Evolutionary conservation across 2,113 vertebrate species (phyloP), one percentile per base, ranked within the genome.

Genomic region (Formicarius rufipectus): DNA sequence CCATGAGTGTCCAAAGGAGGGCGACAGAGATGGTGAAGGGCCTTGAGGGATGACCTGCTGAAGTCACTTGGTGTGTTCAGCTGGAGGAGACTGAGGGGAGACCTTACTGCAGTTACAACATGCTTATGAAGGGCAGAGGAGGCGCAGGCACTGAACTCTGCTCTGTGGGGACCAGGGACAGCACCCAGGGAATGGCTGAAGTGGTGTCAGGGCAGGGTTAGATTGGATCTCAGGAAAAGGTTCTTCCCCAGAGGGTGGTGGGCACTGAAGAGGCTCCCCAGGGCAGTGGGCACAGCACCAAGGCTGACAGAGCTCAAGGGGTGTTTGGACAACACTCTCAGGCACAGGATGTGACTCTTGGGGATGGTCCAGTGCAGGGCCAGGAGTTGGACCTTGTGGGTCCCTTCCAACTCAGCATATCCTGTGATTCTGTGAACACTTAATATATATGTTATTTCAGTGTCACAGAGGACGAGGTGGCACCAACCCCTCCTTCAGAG

Each of bases 381-480:
- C 11, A 39, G 37, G 59, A 39, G 35, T 13, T 39, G 59, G 25
- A 62, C 37, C 17, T 13, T 62, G 17, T 39, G 59, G 35, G 35
- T 62, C 37, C 17, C 37, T 19, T 62, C 59, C 59, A 62, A 21
- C 37, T 62, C 15, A 19, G 37, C 59, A 28, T 39, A 62, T 62
- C 27, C 24, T 27, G 16, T 60, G 14, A 25, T 25, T 60, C 14
- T 39, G 59, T 62, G 59, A 62, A 39, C 31, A 4, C 31, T 55
- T 56, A 21, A 9, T 42, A 23, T 4, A 35, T 7, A 23, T 14
- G 1, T 16, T 30, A 5, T 22, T 45, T 50, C 28, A 6, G 2
- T 22, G 58, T 35, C 14, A 0, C 3, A 3, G 13, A 22, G 33
- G 44, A 12, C 0, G 2, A 40, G 33, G 8, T 45, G 56, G 33